phyloP scores from a whole-genome alignment of 2,797 vertebrate species.

The Antennarius maculatus region DNA sequence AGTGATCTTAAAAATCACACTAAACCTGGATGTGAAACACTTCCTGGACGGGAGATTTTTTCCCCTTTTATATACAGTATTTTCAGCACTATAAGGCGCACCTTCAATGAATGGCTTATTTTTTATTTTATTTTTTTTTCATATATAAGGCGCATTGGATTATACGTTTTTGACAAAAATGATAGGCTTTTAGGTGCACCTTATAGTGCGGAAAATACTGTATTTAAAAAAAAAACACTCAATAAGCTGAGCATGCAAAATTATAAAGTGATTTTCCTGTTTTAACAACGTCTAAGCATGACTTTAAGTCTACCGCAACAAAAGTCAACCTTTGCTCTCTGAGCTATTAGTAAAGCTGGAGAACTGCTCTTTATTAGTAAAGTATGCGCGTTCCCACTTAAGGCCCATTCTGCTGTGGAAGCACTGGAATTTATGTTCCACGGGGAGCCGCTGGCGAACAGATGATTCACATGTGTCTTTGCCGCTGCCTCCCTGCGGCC shows the following conservation, averaged over 20 bases:
- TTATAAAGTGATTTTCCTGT: background rate
- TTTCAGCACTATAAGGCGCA: too few species aligned
- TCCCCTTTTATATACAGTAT: background rate
- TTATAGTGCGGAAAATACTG: too few species aligned
- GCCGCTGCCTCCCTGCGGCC: slow-evolving; percentile 51
- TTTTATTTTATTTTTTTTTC: too few species aligned
- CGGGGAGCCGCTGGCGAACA: slow-evolving; percentile 65
- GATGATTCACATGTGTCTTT: slow-evolving; percentile 76
- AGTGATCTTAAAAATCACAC: background rate
- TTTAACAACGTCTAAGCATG: slow-evolving; percentile 14
- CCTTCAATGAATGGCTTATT: too few species aligned
- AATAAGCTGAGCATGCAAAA: background rate
- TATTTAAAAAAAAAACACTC: slow-evolving; percentile 5
- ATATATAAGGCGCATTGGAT: too few species aligned
- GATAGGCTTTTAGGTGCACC: too few species aligned
- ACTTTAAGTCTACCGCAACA: slow-evolving; percentile 13
- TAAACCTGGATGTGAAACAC: slow-evolving; percentile 2
- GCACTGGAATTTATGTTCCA: slow-evolving; percentile 73
- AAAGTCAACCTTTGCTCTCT: slow-evolving; percentile 34
- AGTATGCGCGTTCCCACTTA: slow-evolving; percentile 68
- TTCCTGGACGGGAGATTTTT: slow-evolving; percentile 13
- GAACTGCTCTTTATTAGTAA: slow-evolving; percentile 77
- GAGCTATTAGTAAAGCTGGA: slow-evolving; percentile 65
- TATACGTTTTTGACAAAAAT: too few species aligned
- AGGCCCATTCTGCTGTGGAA: slow-evolving; percentile 58